These are phyloP conservation scores for Chromoteleia sp. DNA, from an alignment of 2,888 invertebrate genomes.

Conservation along the genomic window DNA sequence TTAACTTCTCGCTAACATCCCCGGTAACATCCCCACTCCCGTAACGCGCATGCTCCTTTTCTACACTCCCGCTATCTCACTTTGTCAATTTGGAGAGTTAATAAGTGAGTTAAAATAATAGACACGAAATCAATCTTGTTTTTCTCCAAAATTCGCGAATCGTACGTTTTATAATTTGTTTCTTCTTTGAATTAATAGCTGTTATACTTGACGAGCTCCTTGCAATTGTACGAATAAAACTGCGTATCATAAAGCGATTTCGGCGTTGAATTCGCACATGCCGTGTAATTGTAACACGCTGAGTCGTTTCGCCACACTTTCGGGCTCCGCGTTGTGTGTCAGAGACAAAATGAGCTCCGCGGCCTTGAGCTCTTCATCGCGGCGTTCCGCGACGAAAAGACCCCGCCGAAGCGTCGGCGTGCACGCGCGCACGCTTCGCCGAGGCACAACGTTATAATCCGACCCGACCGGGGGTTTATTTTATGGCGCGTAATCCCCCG, in stretches of 20 bases:
- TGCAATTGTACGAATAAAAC: conserved; percentile 50
- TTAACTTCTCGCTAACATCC: too few species aligned
- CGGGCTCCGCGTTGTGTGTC: conserved; percentile 50
- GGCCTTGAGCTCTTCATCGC: conserved; percentile 68
- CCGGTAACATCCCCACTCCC: too few species aligned
- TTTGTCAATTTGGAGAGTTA: too few species aligned
- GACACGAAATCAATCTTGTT: too few species aligned
- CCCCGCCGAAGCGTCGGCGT: conserved; percentile 55
- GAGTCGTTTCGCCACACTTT: conserved; percentile 72
- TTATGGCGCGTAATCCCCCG: conserved; percentile 83
- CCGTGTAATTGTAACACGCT: conserved; percentile 51
- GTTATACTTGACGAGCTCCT: conserved; percentile 2
- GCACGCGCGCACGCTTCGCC: conserved; percentile 73
- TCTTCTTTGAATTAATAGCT: conserved; percentile 5
- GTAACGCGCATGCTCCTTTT: too few species aligned
- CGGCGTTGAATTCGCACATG: conserved; percentile 39
- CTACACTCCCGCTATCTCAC: too few species aligned
- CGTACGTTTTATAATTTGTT: too few species aligned
- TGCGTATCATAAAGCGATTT: conserved; percentile 49
- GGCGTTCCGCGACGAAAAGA: conserved; percentile 62
- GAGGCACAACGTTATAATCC: conserved; percentile 81
- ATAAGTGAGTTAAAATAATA: too few species aligned
- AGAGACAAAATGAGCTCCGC: conserved; percentile 50
- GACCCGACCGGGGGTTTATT: conserved; percentile 80
- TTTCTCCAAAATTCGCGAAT: too few species aligned